These are phyloP conservation scores for Athene cunicularia DNA, from an alignment of 2,113 vertebrate genomes.

Conservation along the genomic window DNA sequence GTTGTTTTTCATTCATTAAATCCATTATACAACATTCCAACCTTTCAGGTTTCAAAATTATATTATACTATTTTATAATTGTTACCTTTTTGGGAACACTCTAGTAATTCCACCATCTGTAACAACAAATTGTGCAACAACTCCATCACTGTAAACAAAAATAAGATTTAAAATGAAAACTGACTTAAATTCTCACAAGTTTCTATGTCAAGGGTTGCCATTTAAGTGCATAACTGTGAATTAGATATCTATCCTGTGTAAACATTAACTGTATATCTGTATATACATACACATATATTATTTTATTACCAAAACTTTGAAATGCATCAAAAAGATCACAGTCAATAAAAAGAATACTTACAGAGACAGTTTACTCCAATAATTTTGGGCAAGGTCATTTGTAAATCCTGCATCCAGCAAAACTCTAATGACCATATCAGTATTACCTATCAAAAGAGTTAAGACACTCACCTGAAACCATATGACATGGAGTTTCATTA, in stretches of 20 bases:
- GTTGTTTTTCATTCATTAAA: not conserved
- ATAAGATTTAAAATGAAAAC: not conserved
- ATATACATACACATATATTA: not conserved
- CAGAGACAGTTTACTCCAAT: conserved; percentile 89
- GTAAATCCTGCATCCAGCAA: conserved; percentile 95
- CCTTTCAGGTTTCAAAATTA: not conserved
- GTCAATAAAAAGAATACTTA: conserved; percentile 75
- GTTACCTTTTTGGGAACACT: conserved; percentile 93
- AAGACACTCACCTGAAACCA: not conserved
- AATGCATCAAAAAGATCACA: not conserved
- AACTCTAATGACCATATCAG: conserved; percentile 86
- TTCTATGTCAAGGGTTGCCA: not conserved
- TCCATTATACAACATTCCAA: not conserved
- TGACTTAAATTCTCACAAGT: not conserved
- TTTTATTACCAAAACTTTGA: not conserved
- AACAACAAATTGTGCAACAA: conserved; percentile 91
- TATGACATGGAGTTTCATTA: not conserved
- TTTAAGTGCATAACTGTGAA: not conserved
- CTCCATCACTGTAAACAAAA: conserved; percentile 81
- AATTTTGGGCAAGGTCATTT: conserved; percentile 83
- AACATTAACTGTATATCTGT: not conserved
- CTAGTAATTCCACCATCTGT: conserved; percentile 97
- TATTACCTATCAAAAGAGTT: conserved; percentile 82
- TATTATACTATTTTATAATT: not conserved
- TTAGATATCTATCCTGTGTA: not conserved